Conservation (phyloP, 2,113 vertebrate species). For the Takifugu bimaculatus region DNA sequence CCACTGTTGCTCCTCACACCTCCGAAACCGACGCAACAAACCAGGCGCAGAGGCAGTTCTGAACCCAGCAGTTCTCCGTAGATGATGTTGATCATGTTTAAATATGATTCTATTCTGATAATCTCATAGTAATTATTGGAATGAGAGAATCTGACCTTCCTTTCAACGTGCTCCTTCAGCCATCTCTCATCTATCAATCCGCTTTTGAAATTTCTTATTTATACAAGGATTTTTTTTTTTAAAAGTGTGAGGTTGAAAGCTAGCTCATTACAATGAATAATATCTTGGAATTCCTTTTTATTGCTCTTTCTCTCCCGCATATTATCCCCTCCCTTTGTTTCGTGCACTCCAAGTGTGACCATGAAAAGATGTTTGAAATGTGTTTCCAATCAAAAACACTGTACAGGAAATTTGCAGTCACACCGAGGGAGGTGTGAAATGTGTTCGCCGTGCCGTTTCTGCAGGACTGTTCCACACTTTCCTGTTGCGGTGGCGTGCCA, state of each 20-base stretch:
- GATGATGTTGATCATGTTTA: too few relatives aligned
- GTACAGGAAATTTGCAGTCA: conserved; percentile 76
- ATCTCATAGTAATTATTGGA: neutral
- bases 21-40: conserved; percentile 33
- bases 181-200: too few relatives aligned
- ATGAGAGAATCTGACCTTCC: conserved; percentile 16
- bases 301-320: neutral
- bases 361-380: conserved; percentile 69
- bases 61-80: too few relatives aligned
- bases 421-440: conserved; percentile 74
- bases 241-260: conserved; percentile 43
- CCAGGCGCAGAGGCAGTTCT: conserved; percentile 15
- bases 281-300: conserved; percentile 42
- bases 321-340: conserved; percentile 33
- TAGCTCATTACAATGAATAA: conserved; percentile 62
- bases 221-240: conserved; percentile 39
- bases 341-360: conserved; percentile 56
- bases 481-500: conserved; percentile 49
- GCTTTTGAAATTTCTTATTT: conserved; percentile 48
- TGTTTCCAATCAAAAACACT: conserved; percentile 67
- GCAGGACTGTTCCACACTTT: conserved; percentile 63
- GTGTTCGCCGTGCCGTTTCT: conserved; percentile 72
- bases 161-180: neutral
- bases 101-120: too few relatives aligned
- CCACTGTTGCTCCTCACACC: conserved; percentile 25